Percentiles rank a stretch among this genome's conserved stretches.
Evolutionary conservation across 2,888 invertebrate genomes (phyloP).

Genomic region (Campaea margaritaria): DNA sequence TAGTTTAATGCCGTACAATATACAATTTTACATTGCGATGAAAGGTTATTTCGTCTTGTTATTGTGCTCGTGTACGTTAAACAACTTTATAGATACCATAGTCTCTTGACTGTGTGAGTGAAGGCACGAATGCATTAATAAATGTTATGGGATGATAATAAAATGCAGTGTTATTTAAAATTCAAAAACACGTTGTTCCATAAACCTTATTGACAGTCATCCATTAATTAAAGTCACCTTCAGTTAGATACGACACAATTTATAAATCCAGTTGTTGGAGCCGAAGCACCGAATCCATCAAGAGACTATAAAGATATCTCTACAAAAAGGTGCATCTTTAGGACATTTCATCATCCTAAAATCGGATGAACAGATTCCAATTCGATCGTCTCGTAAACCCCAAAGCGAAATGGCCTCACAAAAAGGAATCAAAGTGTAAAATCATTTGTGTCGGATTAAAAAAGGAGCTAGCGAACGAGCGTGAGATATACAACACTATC

Average conservation of each 20-base stretch:
- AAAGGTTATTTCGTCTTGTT: conserved; percentile 58
- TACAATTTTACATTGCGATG: conserved; percentile 69
- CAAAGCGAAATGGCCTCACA: conserved; percentile 73
- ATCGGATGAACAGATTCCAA: conserved; percentile 44
- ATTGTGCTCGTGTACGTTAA: conserved; percentile 47
- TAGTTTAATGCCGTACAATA: conserved; percentile 63
- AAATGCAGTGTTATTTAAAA: conserved; percentile 17
- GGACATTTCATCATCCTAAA: conserved; percentile 35
- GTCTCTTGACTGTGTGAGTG: conserved; percentile 1
- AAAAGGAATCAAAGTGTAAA: conserved; percentile 81
- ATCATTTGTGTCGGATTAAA: conserved; percentile 83
- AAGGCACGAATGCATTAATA: conserved; percentile 16
- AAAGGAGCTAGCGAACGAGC: conserved; percentile 80
- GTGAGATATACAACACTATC: conserved; percentile 82
- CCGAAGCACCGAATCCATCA: conserved; percentile 25
- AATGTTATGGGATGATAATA: conserved; percentile 10
- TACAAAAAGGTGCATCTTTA: conserved; percentile 34
- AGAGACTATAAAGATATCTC: conserved; percentile 36
- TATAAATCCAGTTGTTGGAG: conserved; percentile 15
- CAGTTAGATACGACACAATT: conserved; percentile 17
- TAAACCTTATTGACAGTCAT: conserved; percentile 23
- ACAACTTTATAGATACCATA: conserved; percentile 8
- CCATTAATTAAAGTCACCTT: conserved; percentile 26
- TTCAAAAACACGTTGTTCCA: conserved; percentile 13
- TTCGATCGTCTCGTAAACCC: conserved; percentile 61